These are phyloP conservation scores for Rostratula benghalensis DNA, from an alignment of 2,113 vertebrate genomes.

Conservation along the genomic window DNA sequence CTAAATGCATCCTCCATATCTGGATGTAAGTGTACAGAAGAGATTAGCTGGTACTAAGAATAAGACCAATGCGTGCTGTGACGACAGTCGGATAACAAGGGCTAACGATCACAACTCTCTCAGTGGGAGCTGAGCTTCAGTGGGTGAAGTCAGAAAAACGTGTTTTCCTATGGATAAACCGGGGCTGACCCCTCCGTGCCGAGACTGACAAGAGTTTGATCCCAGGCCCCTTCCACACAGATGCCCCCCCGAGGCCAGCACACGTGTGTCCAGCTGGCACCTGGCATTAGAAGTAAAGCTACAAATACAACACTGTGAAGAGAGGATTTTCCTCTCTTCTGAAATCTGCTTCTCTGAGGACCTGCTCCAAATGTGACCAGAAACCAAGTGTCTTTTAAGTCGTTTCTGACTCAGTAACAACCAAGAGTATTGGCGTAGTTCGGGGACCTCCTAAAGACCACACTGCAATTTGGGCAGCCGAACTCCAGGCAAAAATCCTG, in stretches of 20 bases:
- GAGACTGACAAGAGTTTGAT: not conserved
- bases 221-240: not conserved
- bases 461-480: not conserved
- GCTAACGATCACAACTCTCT: not conserved
- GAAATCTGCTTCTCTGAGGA: not conserved
- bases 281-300: not conserved
- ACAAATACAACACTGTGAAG: not conserved
- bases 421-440: accelerated
- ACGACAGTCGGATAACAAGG: not conserved
- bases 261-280: accelerated
- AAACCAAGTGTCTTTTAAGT: not conserved
- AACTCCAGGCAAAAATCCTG: not conserved
- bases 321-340: not conserved
- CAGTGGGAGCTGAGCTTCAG: not conserved
- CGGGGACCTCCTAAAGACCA: not conserved
- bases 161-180: not conserved
- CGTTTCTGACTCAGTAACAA: not conserved
- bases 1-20: not conserved
- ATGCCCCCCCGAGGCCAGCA: not conserved
- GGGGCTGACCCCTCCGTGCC: accelerated
- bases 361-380: not conserved
- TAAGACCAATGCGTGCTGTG: not conserved
- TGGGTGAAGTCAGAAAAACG: not conserved
- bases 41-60: constrained; percentile 37
- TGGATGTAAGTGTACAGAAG: not conserved